These are phyloP conservation scores for Amiota communis DNA, from an alignment of 2,888 invertebrate species.

Conservation along the genomic window DNA sequence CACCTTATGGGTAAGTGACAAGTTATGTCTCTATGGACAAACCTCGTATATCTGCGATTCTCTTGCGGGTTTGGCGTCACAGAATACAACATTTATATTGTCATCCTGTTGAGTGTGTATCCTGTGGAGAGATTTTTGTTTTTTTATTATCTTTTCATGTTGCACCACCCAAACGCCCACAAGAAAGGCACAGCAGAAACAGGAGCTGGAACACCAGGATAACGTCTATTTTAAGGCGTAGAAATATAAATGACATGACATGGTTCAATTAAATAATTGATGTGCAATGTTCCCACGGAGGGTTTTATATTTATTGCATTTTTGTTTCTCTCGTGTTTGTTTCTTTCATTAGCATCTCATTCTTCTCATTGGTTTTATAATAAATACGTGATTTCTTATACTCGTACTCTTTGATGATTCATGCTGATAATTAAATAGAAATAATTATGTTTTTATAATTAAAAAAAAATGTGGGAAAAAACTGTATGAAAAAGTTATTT, in stretches of 20 bases:
- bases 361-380: background rate
- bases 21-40: no score
- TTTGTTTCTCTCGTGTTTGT: background rate
- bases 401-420: background rate
- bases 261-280: constrained; percentile 2
- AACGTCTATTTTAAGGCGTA: constrained; percentile 17
- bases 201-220: background rate
- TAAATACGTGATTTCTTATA: background rate
- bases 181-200: background rate
- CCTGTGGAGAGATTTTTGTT: background rate
- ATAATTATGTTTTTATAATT: background rate
- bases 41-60: background rate
- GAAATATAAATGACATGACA: constrained; percentile 21
- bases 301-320: background rate
- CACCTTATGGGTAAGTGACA: no score
- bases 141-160: background rate
- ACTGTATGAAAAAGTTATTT: background rate
- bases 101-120: background rate
- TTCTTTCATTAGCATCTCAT: background rate
- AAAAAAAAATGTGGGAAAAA: background rate
- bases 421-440: constrained; percentile 10
- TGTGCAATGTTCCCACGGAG: background rate
- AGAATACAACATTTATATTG: constrained; percentile 5
- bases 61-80: background rate
- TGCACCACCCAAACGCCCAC: background rate